A percentile compares a stretch with the other conserved stretches of the same genome.
Evolutionary conservation across 2,888 invertebrate genomes (phyloP).

Genomic region (Emmelina monodactyla): DNA sequence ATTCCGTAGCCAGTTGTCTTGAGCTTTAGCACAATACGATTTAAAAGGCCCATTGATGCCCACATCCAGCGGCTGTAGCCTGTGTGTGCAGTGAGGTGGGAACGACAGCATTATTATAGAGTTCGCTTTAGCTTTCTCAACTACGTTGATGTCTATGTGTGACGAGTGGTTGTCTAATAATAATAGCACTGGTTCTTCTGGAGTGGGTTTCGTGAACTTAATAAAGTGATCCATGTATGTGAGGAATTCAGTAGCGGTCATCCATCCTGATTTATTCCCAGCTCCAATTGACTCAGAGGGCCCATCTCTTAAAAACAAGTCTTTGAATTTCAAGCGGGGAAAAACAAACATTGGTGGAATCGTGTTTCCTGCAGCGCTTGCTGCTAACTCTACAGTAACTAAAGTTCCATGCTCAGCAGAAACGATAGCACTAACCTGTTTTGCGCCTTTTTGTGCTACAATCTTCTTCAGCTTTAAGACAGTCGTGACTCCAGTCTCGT

Average conservation of each 20-base stretch:
- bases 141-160: slow-evolving; percentile 12
- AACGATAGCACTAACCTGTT: slow-evolving; percentile 17
- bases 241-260: slow-evolving; percentile 11
- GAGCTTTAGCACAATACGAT: slow-evolving; percentile 15
- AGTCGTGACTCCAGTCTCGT: slow-evolving; percentile 21
- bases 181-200: slow-evolving; percentile 4
- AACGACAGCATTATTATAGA: slow-evolving; percentile 8
- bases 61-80: slow-evolving; percentile 16
- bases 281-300: slow-evolving; percentile 19
- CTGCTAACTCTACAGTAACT: slow-evolving; percentile 15
- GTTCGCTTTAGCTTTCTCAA: slow-evolving; percentile 13
- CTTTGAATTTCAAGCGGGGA: slow-evolving; percentile 18
- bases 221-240: slow-evolving; percentile 9
- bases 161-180: slow-evolving; percentile 12
- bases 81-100: slow-evolving; percentile 10
- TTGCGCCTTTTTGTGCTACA: slow-evolving; percentile 15
- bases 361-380: slow-evolving; percentile 14
- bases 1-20: slow-evolving; percentile 15
- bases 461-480: slow-evolving; percentile 19
- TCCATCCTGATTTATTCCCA: slow-evolving; percentile 18
- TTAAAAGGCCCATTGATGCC: slow-evolving; percentile 18
- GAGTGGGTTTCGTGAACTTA: slow-evolving; percentile 8
- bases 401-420: slow-evolving; percentile 18
- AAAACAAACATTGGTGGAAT: slow-evolving; percentile 20
- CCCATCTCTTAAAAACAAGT: slow-evolving; percentile 16